These are phyloP conservation scores for Holocentrus rufus DNA, from an alignment of 2,797 vertebrate species.

Conservation along the genomic window DNA sequence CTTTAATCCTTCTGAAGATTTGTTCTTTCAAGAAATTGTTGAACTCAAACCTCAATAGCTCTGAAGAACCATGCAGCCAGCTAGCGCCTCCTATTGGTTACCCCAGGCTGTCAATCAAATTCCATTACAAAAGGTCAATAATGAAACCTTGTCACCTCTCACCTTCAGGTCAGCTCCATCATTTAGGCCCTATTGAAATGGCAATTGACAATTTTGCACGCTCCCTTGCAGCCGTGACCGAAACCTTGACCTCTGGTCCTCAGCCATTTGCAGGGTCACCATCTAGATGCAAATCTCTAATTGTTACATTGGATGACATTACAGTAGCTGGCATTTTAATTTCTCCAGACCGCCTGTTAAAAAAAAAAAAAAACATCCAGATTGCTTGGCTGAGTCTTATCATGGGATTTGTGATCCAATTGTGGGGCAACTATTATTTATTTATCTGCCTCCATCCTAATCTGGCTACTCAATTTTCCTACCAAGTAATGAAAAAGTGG, in stretches of 20 bases:
- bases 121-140: background rate
- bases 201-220: constrained; percentile 24
- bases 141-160: background rate
- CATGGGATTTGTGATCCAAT: constrained; percentile 24
- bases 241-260: constrained; percentile 18
- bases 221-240: constrained; percentile 6
- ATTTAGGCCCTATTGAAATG: background rate
- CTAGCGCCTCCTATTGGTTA: background rate
- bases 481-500: constrained; percentile 29
- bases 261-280: constrained; percentile 32
- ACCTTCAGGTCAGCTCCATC: background rate
- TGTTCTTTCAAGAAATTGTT: too few relatives aligned
- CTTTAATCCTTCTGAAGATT: too few relatives aligned
- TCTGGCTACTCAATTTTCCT: constrained; percentile 46
- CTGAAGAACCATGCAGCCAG: background rate
- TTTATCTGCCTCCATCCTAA: constrained; percentile 36
- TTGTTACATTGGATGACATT: constrained; percentile 48
- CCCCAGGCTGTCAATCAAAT: background rate
- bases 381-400: constrained; percentile 29
- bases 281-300: constrained; percentile 35
- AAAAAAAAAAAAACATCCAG: background rate
- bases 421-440: constrained; percentile 25
- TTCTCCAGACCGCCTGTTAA: background rate
- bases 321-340: constrained; percentile 35
- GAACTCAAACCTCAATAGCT: too few relatives aligned